Conservation (phyloP, 2,888 invertebrate species). For the Pristionchus maxplancki region DNA sequence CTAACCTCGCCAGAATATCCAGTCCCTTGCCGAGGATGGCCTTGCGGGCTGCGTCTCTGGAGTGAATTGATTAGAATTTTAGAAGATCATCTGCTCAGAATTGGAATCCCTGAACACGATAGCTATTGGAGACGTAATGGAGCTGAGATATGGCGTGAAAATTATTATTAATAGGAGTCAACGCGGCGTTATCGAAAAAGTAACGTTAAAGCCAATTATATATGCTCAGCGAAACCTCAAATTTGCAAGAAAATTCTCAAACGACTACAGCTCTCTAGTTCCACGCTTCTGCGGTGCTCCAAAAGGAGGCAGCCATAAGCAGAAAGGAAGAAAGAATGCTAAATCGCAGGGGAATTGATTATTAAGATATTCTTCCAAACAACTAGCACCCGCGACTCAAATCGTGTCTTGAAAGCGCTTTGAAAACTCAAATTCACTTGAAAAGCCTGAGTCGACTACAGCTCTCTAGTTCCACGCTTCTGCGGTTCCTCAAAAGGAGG, state of each 20-base stretch:
- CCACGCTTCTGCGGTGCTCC: not conserved
- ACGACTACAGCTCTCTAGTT: not conserved
- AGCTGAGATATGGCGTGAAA: too few species aligned
- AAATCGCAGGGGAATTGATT: too few species aligned
- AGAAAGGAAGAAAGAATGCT: not conserved
- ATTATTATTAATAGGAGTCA: too few species aligned
- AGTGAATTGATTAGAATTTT: not conserved
- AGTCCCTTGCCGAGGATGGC: conserved; percentile 69
- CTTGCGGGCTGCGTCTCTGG: conserved; percentile 49
- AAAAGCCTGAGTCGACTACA: not conserved
- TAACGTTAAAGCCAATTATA: too few species aligned
- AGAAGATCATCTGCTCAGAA: not conserved
- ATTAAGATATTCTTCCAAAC: too few species aligned
- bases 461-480: not conserved
- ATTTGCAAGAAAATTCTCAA: not conserved
- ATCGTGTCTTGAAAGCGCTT: too few species aligned
- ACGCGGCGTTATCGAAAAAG: too few species aligned
- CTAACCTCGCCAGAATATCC: conserved; percentile 59
- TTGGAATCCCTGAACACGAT: not conserved
- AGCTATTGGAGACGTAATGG: too few species aligned
- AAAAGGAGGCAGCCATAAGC: not conserved
- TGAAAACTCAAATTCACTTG: not conserved
- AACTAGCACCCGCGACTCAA: too few species aligned
- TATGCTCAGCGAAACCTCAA: not conserved
- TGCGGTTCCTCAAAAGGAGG: not conserved